Conservation (phyloP, 2,797 vertebrate species). For the Cryptoprocta ferox region DNA sequence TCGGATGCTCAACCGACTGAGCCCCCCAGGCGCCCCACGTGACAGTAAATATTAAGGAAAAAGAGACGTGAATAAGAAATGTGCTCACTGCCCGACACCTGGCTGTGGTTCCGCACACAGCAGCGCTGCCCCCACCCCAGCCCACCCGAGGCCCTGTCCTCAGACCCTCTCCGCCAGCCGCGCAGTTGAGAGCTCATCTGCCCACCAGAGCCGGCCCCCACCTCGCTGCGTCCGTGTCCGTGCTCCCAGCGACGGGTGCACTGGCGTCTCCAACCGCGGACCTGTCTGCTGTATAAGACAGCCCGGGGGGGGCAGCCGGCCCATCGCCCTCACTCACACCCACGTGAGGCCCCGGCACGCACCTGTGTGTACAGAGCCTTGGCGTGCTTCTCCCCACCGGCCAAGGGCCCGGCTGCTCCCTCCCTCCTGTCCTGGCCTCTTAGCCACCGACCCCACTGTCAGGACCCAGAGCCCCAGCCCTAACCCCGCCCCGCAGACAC, state of each 20-base stretch:
- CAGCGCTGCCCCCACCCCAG: background rate
- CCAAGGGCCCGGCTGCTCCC: background rate
- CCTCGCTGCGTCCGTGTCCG: rapidly evolving
- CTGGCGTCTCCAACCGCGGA: rapidly evolving
- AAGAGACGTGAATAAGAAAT: background rate
- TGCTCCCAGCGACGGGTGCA: background rate
- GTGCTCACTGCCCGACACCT: background rate
- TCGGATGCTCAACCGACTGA: too few species aligned
- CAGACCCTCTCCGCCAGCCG: background rate
- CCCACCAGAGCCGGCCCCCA: rapidly evolving
- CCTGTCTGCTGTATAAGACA: too few species aligned
- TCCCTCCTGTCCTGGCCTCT: background rate
- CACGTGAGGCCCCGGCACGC: background rate
- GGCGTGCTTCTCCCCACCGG: background rate
- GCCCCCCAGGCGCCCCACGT: too few species aligned
- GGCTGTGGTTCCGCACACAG: rapidly evolving
- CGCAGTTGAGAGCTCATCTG: background rate
- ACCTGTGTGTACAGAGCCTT: rapidly evolving
- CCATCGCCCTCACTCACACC: too few species aligned
- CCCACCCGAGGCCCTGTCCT: rapidly evolving
- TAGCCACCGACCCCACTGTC: background rate
- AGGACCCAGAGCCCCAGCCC: background rate
- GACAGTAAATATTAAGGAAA: too few species aligned
- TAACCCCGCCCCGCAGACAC: rapidly evolving
- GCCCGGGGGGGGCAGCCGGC: rapidly evolving